Conservation (phyloP, 2,797 vertebrate genomes). For the Buceros bicornis region DNA sequence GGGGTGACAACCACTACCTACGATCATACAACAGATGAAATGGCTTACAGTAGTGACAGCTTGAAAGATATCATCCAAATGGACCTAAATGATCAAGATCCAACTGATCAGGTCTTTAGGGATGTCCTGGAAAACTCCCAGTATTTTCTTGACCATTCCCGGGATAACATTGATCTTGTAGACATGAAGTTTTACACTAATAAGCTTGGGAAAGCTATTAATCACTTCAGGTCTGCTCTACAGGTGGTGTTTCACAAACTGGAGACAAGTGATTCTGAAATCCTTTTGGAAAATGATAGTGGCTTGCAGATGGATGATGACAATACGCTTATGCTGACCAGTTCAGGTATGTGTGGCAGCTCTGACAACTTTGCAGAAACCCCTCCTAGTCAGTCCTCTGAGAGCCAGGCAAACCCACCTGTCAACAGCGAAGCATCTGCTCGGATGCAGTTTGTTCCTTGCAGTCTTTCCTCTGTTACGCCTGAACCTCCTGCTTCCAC, state of each 20-base stretch:
- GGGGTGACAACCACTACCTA: conserved; percentile 68
- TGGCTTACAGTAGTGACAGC: conserved; percentile 76
- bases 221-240: conserved; percentile 88
- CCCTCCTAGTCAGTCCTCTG: conserved; percentile 75
- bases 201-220: conserved; percentile 88
- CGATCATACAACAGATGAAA: conserved; percentile 70
- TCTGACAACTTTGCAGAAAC: conserved; percentile 77
- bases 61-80: conserved; percentile 83
- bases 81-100: conserved; percentile 84
- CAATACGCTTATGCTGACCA: conserved; percentile 72
- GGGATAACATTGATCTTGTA: conserved; percentile 80
- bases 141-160: conserved; percentile 77
- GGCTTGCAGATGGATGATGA: conserved; percentile 75
- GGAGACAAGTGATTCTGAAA: conserved; percentile 82
- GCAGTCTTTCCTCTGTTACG: conserved; percentile 68
- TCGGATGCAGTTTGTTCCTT: conserved; percentile 55
- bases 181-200: conserved; percentile 86
- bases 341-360: conserved; percentile 72
- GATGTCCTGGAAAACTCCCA: conserved; percentile 83
- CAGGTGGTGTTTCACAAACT: conserved; percentile 91
- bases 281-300: conserved; percentile 78
- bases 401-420: conserved; percentile 75
- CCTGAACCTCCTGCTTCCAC: conserved; percentile 60
- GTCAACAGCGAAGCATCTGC: conserved; percentile 65
- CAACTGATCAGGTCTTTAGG: conserved; percentile 79